Evolutionary conservation across 2,888 invertebrate genomes (phyloP), one percentile per base, ranked within the genome.

Genomic region (Campoplex capitator): DNA sequence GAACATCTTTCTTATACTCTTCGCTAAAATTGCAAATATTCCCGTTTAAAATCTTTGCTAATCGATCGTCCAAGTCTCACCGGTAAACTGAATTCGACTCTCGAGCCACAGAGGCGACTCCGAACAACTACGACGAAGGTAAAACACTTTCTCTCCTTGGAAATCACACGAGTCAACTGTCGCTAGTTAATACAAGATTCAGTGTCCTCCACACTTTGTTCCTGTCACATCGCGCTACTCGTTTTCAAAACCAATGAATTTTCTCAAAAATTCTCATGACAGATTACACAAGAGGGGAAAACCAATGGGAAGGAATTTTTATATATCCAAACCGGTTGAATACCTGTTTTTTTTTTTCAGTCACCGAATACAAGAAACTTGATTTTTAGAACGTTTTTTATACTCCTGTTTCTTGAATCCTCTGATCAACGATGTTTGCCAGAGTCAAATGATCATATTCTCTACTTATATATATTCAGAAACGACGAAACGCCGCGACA

Each of bases 91-190:
- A 87, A 75, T 86, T 71, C 71, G 81, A 65, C 70, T 67, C 48
- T 4, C n/a, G 62, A 71, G 78, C 38, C 68, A 79, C 68, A 48
- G 23, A 23, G 56, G 68, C 79, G 88, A 85, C 84, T 88, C 79
- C 71, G 79, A 62, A 71, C 48, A 75, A 82, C 65, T 70, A 35
- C 13, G 65, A 83, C 85, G 86, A 89, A 88, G 86, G 85, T 88
- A 71, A 88, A 88, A 79, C 74, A 90, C 90, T 90, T 90, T 90
- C 90, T 88, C 90, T 7, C 67, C 23, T 7, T 42, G 51, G 58
- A 82, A 68, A 62, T 48, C 68, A 62, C 56, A 70, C 32, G 54
- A 51, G 56, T 71, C 70, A 18, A 62, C 58, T n/a, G 54, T 42
- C 65, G 67, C 54, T 56, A 68, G 65, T 82, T 56, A 56, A 42